phyloP scores from a whole-genome alignment of 2,113 vertebrate species.

The Leptobrachium ailaonicum region DNA sequence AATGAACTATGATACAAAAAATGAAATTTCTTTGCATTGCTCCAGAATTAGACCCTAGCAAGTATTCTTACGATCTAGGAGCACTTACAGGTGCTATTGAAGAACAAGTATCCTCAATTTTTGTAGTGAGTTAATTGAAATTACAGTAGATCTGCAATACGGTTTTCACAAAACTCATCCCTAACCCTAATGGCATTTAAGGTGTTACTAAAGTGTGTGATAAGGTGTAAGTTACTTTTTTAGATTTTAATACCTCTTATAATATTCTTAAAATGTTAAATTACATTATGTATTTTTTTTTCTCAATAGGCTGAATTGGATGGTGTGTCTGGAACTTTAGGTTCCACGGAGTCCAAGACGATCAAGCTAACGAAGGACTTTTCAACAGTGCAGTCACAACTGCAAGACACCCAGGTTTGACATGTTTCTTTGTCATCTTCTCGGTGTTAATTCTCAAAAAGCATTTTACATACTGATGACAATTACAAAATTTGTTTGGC shows the following conservation, averaged over 20 bases:
- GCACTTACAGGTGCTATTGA: too few relatives aligned
- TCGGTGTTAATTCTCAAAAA: background rate
- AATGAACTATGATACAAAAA: too few relatives aligned
- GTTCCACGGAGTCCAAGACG: slow-evolving; percentile 76
- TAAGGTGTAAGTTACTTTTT: too few relatives aligned
- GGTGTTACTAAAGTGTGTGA: background rate
- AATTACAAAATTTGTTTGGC: background rate
- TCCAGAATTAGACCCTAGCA: too few relatives aligned
- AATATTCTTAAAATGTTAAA: too few relatives aligned
- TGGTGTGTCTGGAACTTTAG: slow-evolving; percentile 66
- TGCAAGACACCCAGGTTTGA: slow-evolving; percentile 81
- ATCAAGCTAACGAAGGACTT: slow-evolving; percentile 81
- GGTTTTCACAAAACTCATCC: background rate
- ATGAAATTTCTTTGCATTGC: too few relatives aligned
- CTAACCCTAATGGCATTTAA: background rate
- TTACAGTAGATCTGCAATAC: background rate
- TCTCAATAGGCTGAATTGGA: slow-evolving; percentile 78
- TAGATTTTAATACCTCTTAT: too few relatives aligned
- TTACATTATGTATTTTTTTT: background rate
- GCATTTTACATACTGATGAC: background rate
- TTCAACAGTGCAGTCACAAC: slow-evolving; percentile 77
- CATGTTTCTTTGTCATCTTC: background rate
- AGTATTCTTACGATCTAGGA: too few relatives aligned
- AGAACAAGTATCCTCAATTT: too few relatives aligned
- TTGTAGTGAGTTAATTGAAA: too few relatives aligned